Evolutionary conservation across 2,888 invertebrate species (phyloP).

Genomic region (Girardia tigrina): DNA sequence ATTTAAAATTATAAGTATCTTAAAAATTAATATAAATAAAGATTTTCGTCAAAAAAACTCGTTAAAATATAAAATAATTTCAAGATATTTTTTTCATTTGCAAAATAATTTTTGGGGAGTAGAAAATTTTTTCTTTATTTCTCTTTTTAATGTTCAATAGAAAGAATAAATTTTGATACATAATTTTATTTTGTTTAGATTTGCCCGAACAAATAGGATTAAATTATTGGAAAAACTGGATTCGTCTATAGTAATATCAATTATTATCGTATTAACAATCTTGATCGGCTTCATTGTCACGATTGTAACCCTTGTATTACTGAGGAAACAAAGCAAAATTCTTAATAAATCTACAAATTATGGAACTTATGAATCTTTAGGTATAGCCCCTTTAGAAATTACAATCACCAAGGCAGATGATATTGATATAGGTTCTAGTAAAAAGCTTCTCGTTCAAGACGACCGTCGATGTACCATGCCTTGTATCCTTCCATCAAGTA

Average conservation of each 20-base stretch:
- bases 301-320: not conserved
- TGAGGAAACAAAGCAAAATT: not conserved
- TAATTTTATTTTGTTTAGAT: no score
- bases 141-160: no score
- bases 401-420: not conserved
- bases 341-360: not conserved
- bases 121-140: no score
- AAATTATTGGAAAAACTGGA: no score
- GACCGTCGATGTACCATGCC: not conserved
- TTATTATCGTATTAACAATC: not conserved
- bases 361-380: not conserved
- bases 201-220: no score
- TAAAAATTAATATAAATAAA: no score
- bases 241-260: not conserved
- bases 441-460: not conserved
- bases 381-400: not conserved
- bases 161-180: no score
- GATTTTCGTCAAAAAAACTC: no score
- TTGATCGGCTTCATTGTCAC: not conserved
- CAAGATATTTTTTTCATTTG: no score
- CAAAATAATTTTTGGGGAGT: no score
- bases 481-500: not conserved
- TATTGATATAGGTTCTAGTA: not conserved
- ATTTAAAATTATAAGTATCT: no score
- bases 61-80: no score